phyloP scores from a whole-genome alignment of 2,888 invertebrate species.

The Geophilus truncorum region DNA sequence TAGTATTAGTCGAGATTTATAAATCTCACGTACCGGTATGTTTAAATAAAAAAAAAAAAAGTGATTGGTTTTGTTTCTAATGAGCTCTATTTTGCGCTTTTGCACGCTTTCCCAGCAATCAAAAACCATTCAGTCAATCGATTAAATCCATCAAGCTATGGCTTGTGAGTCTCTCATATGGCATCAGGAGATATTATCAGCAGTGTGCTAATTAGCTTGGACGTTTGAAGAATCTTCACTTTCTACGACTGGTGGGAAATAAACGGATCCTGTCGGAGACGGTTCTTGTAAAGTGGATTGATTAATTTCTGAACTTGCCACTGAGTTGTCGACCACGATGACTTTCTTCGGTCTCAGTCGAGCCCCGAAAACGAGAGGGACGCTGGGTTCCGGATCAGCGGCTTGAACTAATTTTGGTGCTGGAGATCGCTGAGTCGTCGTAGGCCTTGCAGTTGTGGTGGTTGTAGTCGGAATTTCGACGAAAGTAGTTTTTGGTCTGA shows the following conservation, averaged over 20 bases:
- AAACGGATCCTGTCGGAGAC: background rate
- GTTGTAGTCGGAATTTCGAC: conserved; percentile 6
- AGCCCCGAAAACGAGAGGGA: conserved; percentile 30
- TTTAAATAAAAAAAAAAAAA: background rate
- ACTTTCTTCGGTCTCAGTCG: conserved; percentile 8
- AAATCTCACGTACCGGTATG: background rate
- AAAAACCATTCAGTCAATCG: background rate
- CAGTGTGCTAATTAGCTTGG: background rate
- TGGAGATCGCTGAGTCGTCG: background rate
- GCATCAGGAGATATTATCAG: background rate
- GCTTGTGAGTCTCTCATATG: conserved; percentile 7
- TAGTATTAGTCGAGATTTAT: background rate
- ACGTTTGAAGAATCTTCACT: background rate
- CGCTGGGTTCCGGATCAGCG: conserved; percentile 6
- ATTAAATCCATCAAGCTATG: background rate
- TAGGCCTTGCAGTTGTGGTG: background rate
- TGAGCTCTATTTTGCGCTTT: background rate
- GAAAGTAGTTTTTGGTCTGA: background rate
- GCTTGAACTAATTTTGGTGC: background rate
- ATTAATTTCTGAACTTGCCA: background rate
- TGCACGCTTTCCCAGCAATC: conserved; percentile 7
- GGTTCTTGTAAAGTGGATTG: background rate
- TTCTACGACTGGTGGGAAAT: background rate
- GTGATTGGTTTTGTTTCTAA: background rate
- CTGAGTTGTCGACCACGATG: background rate